Base-by-base conservation (phyloP, 1,140 invertebrate species). In the Sinonovacula constricta region DNA sequence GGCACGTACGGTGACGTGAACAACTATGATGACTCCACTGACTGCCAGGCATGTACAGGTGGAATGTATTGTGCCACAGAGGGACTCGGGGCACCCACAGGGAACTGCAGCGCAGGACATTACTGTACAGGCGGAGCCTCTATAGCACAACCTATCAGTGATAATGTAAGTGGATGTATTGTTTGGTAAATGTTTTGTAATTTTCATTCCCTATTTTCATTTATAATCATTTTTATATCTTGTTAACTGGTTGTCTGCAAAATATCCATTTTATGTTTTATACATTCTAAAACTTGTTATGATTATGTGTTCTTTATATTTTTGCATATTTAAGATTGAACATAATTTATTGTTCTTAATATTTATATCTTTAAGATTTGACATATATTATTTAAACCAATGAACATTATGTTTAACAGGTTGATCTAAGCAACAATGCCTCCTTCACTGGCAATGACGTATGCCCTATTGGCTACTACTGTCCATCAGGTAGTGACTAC, bases 381-480 rank as follows among this genome's bases (percentile, higher is more conserved):
- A n/a, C n/a, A n/a, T n/a, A n/a, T n/a, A n/a, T n/a, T n/a, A n/a
- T n/a, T n/a, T n/a, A n/a, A n/a, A n/a, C n/a, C n/a, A n/a, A n/a
- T n/a, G n/a, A n/a, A n/a, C n/a, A n/a, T n/a, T n/a, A n/a, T n/a
- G n/a, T n/a, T n/a, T n/a, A 45, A 22, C 74, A 89, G 88, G 84
- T 89, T 30, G 80, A 90, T 63, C 30, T 51, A 30, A 83, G 72
- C 22, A 67, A 85, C 76, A 88, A 85, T 63, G 51, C 68, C 5
- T 84, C 82, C 26, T 90, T 86, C 79, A 89, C 86, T 33, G 88
- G 88, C 12, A 90, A 89, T 82, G 85, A 89, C 69, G 53, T 75
- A 2, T 90, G 89, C 79, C 89, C 89, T 24, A 72, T 83, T 26
- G 89, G 89, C 30, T 89, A 89, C 63, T 90, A 84, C 77, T 90